Evolutionary conservation across 2,113 vertebrate species (phyloP).

Genomic region (Jacana jacana): DNA sequence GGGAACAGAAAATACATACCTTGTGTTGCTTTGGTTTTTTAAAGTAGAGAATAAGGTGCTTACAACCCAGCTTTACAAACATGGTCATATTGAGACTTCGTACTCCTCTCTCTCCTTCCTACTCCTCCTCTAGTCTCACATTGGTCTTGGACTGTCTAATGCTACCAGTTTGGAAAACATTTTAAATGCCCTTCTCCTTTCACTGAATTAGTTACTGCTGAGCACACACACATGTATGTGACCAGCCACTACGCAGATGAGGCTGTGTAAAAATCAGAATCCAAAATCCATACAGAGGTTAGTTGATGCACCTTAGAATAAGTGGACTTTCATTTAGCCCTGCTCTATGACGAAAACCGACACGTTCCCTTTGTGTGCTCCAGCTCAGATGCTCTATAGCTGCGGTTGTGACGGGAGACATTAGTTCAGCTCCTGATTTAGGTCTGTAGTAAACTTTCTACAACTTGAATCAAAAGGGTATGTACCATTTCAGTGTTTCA

Average conservation of each 20-base stretch:
- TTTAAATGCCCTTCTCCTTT: not conserved
- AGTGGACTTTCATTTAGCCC: not conserved
- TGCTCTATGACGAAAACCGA: not conserved
- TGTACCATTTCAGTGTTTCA: not conserved
- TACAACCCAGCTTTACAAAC: not conserved
- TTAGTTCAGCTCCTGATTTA: not conserved
- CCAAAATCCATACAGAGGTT: not conserved
- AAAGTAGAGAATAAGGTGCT: not conserved
- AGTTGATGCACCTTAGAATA: not conserved
- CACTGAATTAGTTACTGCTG: not conserved
- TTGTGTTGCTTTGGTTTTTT: too few species aligned
- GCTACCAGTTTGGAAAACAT: not conserved
- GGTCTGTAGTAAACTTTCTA: not conserved
- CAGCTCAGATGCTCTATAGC: not conserved
- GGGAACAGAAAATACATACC: not conserved
- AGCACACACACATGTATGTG: not conserved
- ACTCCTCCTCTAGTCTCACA: not conserved
- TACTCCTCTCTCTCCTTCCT: not conserved
- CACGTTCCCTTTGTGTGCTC: not conserved
- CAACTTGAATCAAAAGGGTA: not conserved
- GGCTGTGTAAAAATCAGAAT: not conserved
- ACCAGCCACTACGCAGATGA: not conserved
- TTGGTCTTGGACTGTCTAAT: not conserved
- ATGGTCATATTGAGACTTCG: not conserved
- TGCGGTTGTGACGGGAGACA: not conserved